Base-by-base conservation (phyloP, 2,797 vertebrate species). In the Clangula hyemalis region DNA sequence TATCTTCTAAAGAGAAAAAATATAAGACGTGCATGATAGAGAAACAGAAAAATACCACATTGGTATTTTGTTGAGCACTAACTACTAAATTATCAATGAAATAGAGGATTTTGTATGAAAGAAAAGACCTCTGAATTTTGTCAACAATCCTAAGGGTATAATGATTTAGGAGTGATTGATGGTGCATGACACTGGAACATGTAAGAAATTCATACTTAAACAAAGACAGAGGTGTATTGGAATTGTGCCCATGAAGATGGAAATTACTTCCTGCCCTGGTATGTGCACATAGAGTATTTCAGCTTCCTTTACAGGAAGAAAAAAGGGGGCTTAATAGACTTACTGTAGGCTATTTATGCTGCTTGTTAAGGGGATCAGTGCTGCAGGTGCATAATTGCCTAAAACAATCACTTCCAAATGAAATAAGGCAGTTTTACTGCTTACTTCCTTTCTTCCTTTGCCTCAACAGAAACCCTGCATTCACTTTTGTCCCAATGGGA, bases 401-500 rank as follows among this genome's bases (percentile, higher is more conserved):
- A 61, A 45, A 87, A 76, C 47, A 51, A 89, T 79, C 60, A 32
- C 43, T 85, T 87, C 34, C 75, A 57, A 90, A 74, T 5, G 4
- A 93, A 83, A 93, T 60, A 76, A 89, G 53, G 51, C 18, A 57
- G 19, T 90, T 87, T 18, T 38, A 75, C 53, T 54, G 2, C 30
- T 54, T 65, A 22, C 58, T 91, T 86, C 64, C 56, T 43, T 72
- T 75, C 83, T 68, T 75, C n/a, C 19, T 68, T 79, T 54, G 39
- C 54, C 64, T 93, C 71, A 70, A 56, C 32, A 75, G 22, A 93
- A 95, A 92, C 68, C 41, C 60, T 65, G 76, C 41, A 56, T 86
- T 90, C 85, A 39, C 22, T 39, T 77, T 72, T 93, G 75, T 84
- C 84, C 77, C 85, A 89, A 24, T 17, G 71, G 77, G 78, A 78